Evolutionary conservation across 2,888 invertebrate species (phyloP), one percentile per base, ranked within the genome.

Genomic region (Diplazon laetatorius): DNA sequence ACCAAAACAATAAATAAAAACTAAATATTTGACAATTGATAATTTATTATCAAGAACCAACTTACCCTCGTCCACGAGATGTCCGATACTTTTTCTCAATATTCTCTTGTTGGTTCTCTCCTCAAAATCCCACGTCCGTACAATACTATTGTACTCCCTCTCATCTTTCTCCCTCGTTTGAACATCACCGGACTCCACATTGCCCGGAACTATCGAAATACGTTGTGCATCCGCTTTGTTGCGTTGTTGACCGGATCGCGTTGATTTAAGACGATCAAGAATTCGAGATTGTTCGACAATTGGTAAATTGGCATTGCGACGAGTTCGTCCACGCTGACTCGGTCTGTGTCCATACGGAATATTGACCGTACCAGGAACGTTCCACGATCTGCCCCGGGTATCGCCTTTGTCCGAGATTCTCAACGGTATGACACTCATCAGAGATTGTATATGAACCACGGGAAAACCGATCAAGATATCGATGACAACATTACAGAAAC

Each of bases 331-430:
- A 1, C 80, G 78, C 46, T 85, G 84, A 22, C 81, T 81, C 22
- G 87, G 60, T 73, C 85, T 83, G 80, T 88, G 84, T 8, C 85
- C 89, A 63, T 79, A 68, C 30, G 82, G 70, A 60, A 82, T 81
- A 79, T 87, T 86, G 42, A 80, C 78, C 16, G 85, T 86, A 20
- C 88, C 88, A 18, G 57, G 48, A 60, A 86, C 82, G 71, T 82
- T 83, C 60, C 76, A 65, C 2, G 83, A 78, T 74, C 82, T 76
- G 12, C 82, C 81, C 20, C 76, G 75, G 4, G 68, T 63, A 63
- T 73, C 83, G 30, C 76, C 37, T 12, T 68, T 25, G 81, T 63
- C 79, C 81, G 65, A 77, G 80, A 69, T 65, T 60, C 44, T 77
- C 65, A 82, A 75, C 37, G 84, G 82, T 18, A 82, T 18, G 48